A percentile compares a stretch with the other conserved stretches of the same genome.
These are phyloP conservation scores for Ips nitidus DNA, from an alignment of 1,140 invertebrate species.

Conservation along the genomic window DNA sequence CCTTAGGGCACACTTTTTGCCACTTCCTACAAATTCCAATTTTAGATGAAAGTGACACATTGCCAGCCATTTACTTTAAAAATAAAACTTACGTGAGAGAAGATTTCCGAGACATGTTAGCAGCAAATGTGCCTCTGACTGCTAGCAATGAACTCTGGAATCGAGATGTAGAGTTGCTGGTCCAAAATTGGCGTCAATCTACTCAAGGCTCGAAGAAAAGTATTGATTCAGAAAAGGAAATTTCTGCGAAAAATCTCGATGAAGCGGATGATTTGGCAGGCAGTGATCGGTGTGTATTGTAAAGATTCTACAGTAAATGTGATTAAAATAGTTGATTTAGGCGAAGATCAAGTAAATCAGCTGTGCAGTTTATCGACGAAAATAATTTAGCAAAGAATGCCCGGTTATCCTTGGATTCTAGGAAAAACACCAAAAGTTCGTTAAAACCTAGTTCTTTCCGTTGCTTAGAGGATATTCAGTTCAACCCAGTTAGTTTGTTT, in stretches of 20 bases:
- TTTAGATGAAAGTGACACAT: conserved; percentile 28
- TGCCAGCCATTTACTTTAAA: conserved; percentile 45
- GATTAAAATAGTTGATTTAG: too few species aligned
- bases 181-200: conserved; percentile 17
- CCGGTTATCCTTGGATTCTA: conserved; percentile 7
- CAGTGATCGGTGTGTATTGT: too few species aligned
- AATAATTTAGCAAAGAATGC: neutral
- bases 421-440: conserved; percentile 5
- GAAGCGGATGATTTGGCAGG: neutral
- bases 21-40: neutral
- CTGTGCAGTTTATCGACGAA: conserved; percentile 4
- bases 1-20: neutral
- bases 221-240: neutral
- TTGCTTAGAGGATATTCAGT: neutral
- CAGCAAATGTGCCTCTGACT: conserved; percentile 32
- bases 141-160: conserved; percentile 43
- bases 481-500: neutral
- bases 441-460: conserved; percentile 2
- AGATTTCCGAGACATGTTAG: conserved; percentile 45
- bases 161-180: conserved; percentile 38
- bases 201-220: too few species aligned
- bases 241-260: neutral
- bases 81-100: conserved; percentile 46
- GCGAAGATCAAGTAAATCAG: conserved; percentile 7
- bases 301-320: too few species aligned